Evolutionary conservation across 2,888 invertebrate species (phyloP), one percentile per base, ranked within the genome.

Genomic region (Aphrophora alni): DNA sequence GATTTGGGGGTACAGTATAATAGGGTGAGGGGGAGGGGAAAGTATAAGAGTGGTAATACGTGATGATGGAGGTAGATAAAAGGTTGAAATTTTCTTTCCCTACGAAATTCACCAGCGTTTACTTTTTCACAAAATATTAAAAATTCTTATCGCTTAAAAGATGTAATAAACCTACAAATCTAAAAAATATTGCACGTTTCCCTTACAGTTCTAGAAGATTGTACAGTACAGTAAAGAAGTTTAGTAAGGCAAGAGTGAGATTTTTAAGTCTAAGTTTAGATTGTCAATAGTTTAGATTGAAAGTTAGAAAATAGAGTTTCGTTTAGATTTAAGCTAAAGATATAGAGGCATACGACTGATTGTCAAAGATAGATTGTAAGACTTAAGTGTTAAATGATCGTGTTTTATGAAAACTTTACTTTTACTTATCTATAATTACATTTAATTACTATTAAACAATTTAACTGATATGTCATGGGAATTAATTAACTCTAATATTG

Each of bases 21-120:
- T 79, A 79, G 78, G 78, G 74, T 74, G 74, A 74, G 78, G 78
- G 78, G 78, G 78, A 79, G 74, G 78, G 78, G 78, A 79, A 79
- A 24, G 78, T 68, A 38, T 73, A 79, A 68, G 78, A 79, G 68
- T 79, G 78, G 78, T 79, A 79, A 68, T 59, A 79, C 78, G 78
- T 79, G 78, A 79, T 79, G 78, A 68, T 68, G 78, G 28, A 74
- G 78, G 21, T 79, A 28, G 51, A 51, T n/a, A 25, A 68, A 79
- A 33, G 33, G 33, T 33, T 33, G 33, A 33, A 33, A 33, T 33
- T 33, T 33, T 33, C 33, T 33, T 33, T 8, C 8, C 8, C 33
- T 33, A 33, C 33, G 33, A 8, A 78, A 25, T 1, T 78, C 78
- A 68, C 59, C 68, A 38, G 26, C 73, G 27, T 28, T n/a, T n/a